A percentile compares a stretch with the other conserved stretches of the same genome.
Conservation (phyloP, 2,797 vertebrate genomes). For the Emys orbicularis region DNA sequence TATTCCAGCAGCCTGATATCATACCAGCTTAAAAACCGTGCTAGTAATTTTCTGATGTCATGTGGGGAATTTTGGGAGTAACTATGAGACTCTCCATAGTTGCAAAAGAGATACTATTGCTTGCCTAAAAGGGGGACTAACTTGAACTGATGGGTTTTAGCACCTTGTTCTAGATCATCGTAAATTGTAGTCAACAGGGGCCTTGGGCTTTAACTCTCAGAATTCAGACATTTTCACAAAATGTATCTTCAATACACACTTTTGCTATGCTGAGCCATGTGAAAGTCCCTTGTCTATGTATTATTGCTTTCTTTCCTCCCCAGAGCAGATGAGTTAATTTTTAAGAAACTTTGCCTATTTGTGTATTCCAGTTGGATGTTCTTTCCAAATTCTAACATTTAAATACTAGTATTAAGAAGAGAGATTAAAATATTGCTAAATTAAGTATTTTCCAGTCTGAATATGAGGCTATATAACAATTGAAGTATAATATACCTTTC, state of each 20-base stretch:
- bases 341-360: neutral
- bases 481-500: neutral
- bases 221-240: neutral
- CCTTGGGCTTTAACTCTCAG: neutral
- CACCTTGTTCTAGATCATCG: neutral
- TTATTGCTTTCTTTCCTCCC: neutral
- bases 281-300: neutral
- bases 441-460: neutral
- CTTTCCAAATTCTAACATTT: neutral
- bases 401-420: neutral
- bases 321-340: neutral
- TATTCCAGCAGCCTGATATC: neutral
- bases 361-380: neutral
- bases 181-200: neutral
- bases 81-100: neutral
- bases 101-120: neutral
- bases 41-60: neutral
- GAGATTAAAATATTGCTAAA: neutral
- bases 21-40: neutral
- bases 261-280: neutral
- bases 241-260: neutral
- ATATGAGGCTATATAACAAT: neutral
- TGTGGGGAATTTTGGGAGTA: constrained; percentile 13
- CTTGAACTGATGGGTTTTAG: neutral
- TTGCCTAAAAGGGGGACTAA: neutral